Evolutionary conservation across 2,113 vertebrate genomes (phyloP).

Genomic region (Alligator mississippiensis): DNA sequence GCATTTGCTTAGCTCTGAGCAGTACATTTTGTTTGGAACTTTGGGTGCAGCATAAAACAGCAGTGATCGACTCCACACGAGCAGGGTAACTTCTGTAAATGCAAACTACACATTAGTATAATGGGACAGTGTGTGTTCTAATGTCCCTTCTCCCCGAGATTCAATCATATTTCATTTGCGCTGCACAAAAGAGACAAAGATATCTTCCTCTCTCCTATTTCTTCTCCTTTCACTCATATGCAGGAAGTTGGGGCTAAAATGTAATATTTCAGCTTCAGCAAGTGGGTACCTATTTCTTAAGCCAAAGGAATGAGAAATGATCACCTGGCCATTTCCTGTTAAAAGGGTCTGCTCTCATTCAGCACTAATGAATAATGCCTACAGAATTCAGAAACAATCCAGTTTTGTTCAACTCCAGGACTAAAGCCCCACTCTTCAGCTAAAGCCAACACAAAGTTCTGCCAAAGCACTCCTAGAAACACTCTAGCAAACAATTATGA

Average conservation of each 20-base stretch:
- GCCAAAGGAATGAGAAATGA: not conserved
- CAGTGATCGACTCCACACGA: not conserved
- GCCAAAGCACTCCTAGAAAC: not conserved
- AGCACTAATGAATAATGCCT: not conserved
- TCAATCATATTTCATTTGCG: not conserved
- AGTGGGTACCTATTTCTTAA: not conserved
- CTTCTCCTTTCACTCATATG: too few species aligned
- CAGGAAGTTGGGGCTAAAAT: not conserved
- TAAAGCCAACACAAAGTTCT: not conserved
- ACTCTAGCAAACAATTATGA: not conserved
- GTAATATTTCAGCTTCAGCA: not conserved
- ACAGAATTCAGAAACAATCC: not conserved
- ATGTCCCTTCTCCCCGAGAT: not conserved
- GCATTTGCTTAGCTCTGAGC: conserved; percentile 3
- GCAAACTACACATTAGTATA: not conserved
- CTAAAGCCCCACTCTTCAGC: not conserved
- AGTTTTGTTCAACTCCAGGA: not conserved
- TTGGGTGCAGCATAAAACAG: not conserved
- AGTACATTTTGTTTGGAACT: not conserved
- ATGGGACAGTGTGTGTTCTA: not conserved
- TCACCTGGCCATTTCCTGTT: not conserved
- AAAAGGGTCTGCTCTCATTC: not conserved
- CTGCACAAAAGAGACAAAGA: too few species aligned
- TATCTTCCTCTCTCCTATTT: too few species aligned
- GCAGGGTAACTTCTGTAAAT: not conserved